Evolutionary conservation across 2,888 invertebrate genomes (phyloP), one percentile per base, ranked within the genome.

Genomic region (Lathronympha strigana): DNA sequence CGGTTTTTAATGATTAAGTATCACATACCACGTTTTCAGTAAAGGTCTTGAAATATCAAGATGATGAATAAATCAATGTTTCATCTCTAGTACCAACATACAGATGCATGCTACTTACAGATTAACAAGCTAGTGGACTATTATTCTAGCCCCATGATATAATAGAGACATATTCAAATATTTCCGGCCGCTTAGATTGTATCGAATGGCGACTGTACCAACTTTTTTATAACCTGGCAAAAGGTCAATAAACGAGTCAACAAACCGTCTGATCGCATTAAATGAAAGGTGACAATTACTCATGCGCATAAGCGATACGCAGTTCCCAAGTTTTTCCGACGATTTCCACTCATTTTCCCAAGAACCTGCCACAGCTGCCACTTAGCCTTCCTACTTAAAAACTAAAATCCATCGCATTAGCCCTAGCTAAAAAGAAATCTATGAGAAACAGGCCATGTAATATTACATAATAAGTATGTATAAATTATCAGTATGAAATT

Each of bases 211-310:
- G n/a, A n/a, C n/a, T n/a, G n/a, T n/a, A 36, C 5, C 36, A 36
- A 47, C n/a, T 31, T 49, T 49, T 23, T 25, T 53, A 15, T 33
- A 36, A 53, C 11, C 33, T 47, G 33, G 4, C 45, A 49, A 23
- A 28, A 45, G 38, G 47, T 66, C 53, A 61, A 60, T 54, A 66
- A 58, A 74, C 69, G 72, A 76, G 71, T 67, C 74, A 75, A 78
- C 76, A 76, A 81, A 75, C 76, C 75, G 75, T 76, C 74, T 76
- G 74, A 75, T 75, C 69, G 72, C 69, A 73, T 76, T 74, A 79
- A 78, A 79, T 69, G 80, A 81, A 82, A 82, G 78, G 78, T 75
- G 74, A 73, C 73, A 76, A 84, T 82, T 82, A 78, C 69, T 63
- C 72, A 73, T 75, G 74, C 73, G 74, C 75, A 73, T 72, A 72